These are phyloP conservation scores for Saturnia pavonia DNA, from an alignment of 2,888 invertebrate genomes.

Conservation along the genomic window DNA sequence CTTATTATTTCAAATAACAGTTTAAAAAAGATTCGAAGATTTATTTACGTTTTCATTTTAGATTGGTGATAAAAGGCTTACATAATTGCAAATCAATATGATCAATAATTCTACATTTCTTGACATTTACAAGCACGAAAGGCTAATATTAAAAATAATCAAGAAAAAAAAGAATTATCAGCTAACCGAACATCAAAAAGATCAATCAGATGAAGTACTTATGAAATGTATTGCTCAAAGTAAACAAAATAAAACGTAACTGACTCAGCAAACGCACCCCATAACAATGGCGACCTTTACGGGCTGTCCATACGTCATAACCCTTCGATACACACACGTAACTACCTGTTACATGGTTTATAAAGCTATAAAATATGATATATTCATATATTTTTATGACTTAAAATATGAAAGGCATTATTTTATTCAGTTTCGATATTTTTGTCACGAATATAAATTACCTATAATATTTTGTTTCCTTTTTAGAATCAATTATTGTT, in stretches of 20 bases:
- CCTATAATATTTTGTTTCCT: too few species aligned
- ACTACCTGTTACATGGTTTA: slow-evolving; percentile 40
- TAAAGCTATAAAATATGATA: slow-evolving; percentile 43
- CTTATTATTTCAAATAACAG: too few species aligned
- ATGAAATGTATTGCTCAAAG: background rate
- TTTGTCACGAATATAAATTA: background rate
- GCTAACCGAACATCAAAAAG: background rate
- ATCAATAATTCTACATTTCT: too few species aligned
- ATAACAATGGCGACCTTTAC: slow-evolving; percentile 40
- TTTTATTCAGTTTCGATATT: background rate
- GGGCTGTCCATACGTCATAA: slow-evolving; percentile 40
- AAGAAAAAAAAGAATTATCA: background rate
- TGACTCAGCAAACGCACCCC: slow-evolving; percentile 39
- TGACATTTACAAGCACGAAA: too few species aligned
- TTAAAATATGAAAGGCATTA: slow-evolving; percentile 22
- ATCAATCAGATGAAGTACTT: background rate
- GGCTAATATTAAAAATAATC: too few species aligned
- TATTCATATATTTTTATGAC: slow-evolving; percentile 42
- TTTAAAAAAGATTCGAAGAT: too few species aligned
- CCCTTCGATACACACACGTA: slow-evolving; percentile 36
- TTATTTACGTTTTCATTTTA: too few species aligned
- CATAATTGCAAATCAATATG: too few species aligned
- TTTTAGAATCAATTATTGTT: too few species aligned
- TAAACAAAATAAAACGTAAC: slow-evolving; percentile 24
- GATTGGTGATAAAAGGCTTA: too few species aligned